Evolutionary conservation across 2,113 vertebrate genomes (phyloP).

Genomic region (Alosa alosa): DNA sequence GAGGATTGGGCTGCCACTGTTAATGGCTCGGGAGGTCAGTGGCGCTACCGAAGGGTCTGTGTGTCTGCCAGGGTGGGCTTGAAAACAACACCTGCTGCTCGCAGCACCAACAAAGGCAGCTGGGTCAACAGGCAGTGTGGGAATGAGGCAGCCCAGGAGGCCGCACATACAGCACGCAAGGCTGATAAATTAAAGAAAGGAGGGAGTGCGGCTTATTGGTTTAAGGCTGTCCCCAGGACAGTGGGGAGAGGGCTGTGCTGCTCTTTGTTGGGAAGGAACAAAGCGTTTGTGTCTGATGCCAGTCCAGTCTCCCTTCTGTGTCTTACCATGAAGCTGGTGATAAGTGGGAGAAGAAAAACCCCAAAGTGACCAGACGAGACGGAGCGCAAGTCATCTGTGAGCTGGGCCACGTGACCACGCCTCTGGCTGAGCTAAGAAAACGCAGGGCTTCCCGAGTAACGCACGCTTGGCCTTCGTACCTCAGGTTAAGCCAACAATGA

Average conservation of each 20-base stretch:
- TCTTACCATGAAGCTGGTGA: slow-evolving; percentile 7
- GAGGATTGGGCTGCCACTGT: slow-evolving; percentile 79
- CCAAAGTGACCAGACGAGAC: background rate
- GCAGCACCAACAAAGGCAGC: slow-evolving; percentile 92
- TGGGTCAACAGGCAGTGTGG: slow-evolving; percentile 99
- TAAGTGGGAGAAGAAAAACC: background rate
- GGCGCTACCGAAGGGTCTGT: slow-evolving; percentile 97
- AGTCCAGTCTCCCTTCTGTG: slow-evolving; percentile 4
- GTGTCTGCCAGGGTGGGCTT: slow-evolving; percentile 97
- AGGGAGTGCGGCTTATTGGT: slow-evolving; percentile 69
- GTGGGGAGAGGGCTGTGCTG: slow-evolving; percentile 53
- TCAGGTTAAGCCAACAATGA: background rate
- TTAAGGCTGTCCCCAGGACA: slow-evolving; percentile 69
- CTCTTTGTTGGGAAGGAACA: slow-evolving; percentile 35
- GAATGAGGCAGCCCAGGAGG: slow-evolving; percentile 94
- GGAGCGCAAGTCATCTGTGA: background rate
- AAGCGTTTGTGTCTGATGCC: slow-evolving; percentile 16
- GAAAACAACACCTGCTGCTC: slow-evolving; percentile 98
- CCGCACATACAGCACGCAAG: slow-evolving; percentile 75
- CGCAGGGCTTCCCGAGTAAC: background rate
- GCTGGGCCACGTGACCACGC: background rate
- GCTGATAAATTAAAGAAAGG: slow-evolving; percentile 77
- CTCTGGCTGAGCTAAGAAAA: no score
- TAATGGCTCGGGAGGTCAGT: slow-evolving; percentile 92
- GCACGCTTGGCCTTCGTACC: background rate